A percentile compares a stretch with the other conserved stretches of the same genome.
phyloP scores from a whole-genome alignment of 1,140 invertebrate species.

The Sitodiplosis mosellana region DNA sequence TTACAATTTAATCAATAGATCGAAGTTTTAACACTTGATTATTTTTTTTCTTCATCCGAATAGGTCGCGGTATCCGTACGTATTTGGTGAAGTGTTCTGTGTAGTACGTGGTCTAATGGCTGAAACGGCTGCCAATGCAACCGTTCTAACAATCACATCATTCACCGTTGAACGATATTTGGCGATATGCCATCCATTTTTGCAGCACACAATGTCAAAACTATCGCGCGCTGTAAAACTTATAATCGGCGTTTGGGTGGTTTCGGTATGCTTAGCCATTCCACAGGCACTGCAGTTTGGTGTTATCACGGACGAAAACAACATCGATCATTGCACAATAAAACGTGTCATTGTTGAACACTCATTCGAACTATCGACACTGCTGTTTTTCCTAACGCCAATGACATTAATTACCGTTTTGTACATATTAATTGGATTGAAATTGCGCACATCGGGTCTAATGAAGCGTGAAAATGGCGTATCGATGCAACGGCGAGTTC shows the following conservation, averaged over 20 bases:
- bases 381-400: constrained; percentile 59
- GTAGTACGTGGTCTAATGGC: constrained; percentile 58
- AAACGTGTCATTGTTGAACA: constrained; percentile 36
- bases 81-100: constrained; percentile 66
- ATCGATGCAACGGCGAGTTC: not conserved
- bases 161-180: constrained; percentile 57
- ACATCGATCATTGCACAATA: not conserved
- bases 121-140: constrained; percentile 77
- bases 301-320: constrained; percentile 18
- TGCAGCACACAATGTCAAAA: constrained; percentile 71
- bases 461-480: constrained; percentile 1
- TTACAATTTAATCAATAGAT: no score
- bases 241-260: constrained; percentile 48
- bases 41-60: not conserved
- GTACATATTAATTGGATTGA: constrained; percentile 49
- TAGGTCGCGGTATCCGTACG: constrained; percentile 59
- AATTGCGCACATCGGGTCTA: constrained; percentile 33
- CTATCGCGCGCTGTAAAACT: constrained; percentile 49
- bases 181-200: constrained; percentile 83
- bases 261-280: constrained; percentile 53
- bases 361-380: constrained; percentile 50
- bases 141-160: constrained; percentile 65
- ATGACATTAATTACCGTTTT: constrained; percentile 54
- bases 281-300: constrained; percentile 51
- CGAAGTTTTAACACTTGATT: not conserved